Evolutionary conservation across 2,888 invertebrate genomes (phyloP).

Genomic region (Phrixothrix hirtus): DNA sequence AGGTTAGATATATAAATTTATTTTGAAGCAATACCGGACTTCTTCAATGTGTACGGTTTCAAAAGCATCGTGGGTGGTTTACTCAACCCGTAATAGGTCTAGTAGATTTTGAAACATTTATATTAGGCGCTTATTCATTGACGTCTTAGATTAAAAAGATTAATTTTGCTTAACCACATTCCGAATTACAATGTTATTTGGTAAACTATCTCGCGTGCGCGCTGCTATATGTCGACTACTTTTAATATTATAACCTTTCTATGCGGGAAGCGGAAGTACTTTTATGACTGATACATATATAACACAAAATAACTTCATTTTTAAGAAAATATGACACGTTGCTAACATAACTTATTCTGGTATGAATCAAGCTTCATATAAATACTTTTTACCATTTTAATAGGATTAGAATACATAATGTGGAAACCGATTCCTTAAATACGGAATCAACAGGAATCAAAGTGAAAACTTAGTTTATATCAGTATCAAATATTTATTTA

Average conservation of each 20-base stretch:
- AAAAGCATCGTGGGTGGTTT: slow-evolving; percentile 2
- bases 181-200: too few species aligned
- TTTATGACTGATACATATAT: slow-evolving; percentile 25
- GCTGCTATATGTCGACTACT: slow-evolving; percentile 22
- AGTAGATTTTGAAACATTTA: slow-evolving; percentile 2
- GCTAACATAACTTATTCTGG: neutral
- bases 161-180: too few species aligned
- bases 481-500: too few species aligned
- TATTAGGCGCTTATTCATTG: too few species aligned
- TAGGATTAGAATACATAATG: too few species aligned
- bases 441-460: too few species aligned
- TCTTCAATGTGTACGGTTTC: slow-evolving; percentile 4
- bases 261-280: slow-evolving; percentile 26
- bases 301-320: slow-evolving; percentile 26
- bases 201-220: slow-evolving; percentile 21
- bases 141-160: too few species aligned
- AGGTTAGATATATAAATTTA: slow-evolving; percentile 28
- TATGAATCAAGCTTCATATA: too few species aligned
- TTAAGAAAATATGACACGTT: slow-evolving; percentile 11
- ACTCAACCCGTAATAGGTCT: neutral
- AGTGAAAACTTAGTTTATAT: too few species aligned
- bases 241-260: slow-evolving; percentile 30
- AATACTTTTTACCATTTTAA: too few species aligned
- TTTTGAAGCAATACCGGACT: slow-evolving; percentile 14
- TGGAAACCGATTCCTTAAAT: too few species aligned